phyloP scores from a whole-genome alignment of 2,888 invertebrate genomes.

The Aproaerema taeniolella region DNA sequence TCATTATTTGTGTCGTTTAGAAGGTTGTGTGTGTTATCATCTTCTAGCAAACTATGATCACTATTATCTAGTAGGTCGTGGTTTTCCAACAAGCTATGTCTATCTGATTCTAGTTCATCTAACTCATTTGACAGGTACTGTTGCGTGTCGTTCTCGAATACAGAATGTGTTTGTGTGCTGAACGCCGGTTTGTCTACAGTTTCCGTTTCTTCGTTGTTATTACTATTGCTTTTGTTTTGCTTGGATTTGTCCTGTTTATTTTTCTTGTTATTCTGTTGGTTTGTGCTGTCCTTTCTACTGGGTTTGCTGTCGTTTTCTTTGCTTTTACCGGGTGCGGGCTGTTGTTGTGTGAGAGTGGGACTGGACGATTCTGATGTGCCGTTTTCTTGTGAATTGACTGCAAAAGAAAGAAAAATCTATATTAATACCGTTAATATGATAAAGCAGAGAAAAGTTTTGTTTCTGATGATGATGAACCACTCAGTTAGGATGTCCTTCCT shows the following conservation, averaged over 20 bases:
- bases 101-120: constrained; percentile 68
- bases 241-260: constrained; percentile 71
- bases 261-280: constrained; percentile 54
- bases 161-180: constrained; percentile 31
- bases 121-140: constrained; percentile 59
- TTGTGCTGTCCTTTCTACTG: constrained; percentile 64
- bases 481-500: no score
- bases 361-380: constrained; percentile 72
- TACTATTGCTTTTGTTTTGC: constrained; percentile 70
- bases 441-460: no score
- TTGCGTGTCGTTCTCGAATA: constrained; percentile 54
- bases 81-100: constrained; percentile 67
- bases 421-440: no score
- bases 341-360: constrained; percentile 50
- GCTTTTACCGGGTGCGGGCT: constrained; percentile 67
- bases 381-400: constrained; percentile 73
- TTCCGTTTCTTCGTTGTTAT: constrained; percentile 49
- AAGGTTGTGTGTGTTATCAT: constrained; percentile 60
- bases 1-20: constrained; percentile 55
- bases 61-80: constrained; percentile 66
- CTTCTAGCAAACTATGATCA: constrained; percentile 63
- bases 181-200: constrained; percentile 24
- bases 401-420: constrained; percentile 20
- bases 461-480: no score
- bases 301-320: constrained; percentile 66